Percentiles rank a stretch among this genome's conserved stretches.
phyloP scores from a whole-genome alignment of 1,140 invertebrate genomes.

The Drosophila funebris region DNA sequence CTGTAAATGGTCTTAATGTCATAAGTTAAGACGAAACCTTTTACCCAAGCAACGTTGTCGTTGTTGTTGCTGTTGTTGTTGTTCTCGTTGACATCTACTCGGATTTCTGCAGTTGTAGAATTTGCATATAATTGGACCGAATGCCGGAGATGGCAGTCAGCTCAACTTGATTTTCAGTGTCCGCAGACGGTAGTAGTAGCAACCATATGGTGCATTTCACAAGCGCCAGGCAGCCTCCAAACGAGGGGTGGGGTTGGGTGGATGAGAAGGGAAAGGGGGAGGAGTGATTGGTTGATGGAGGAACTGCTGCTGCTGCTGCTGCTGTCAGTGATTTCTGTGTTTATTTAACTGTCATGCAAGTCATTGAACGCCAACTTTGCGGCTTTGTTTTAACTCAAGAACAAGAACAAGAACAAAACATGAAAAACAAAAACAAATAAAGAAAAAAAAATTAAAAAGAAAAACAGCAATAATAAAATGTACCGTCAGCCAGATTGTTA shows the following conservation, averaged over 20 bases:
- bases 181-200: constrained; percentile 1
- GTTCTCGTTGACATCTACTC: constrained; percentile 23
- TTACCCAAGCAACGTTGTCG: constrained; percentile 39
- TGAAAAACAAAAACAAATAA: background rate
- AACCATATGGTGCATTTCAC: constrained; percentile 64
- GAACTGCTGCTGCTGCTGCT: constrained; percentile 1
- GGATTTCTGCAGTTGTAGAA: constrained; percentile 51
- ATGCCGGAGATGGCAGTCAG: constrained; percentile 28
- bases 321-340: constrained; percentile 51
- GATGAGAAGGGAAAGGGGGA: too few relatives aligned
- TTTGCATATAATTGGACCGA: constrained; percentile 62
- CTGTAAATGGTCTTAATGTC: constrained; percentile 77
- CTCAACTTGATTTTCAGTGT: constrained; percentile 41
- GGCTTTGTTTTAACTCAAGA: constrained; percentile 57
- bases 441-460: background rate
- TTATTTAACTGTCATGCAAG: constrained; percentile 75
- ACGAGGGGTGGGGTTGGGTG: too few relatives aligned
- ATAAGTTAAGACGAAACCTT: constrained; percentile 74
- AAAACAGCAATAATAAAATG: constrained; percentile 2
- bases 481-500: constrained; percentile 30
- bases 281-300: background rate
- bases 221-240: constrained; percentile 10
- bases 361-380: constrained; percentile 66
- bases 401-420: constrained; percentile 6
- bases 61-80: background rate